Percentiles rank a stretch among this genome's conserved stretches.
phyloP scores from a whole-genome alignment of 2,113 vertebrate species.

The Channa maculata region DNA sequence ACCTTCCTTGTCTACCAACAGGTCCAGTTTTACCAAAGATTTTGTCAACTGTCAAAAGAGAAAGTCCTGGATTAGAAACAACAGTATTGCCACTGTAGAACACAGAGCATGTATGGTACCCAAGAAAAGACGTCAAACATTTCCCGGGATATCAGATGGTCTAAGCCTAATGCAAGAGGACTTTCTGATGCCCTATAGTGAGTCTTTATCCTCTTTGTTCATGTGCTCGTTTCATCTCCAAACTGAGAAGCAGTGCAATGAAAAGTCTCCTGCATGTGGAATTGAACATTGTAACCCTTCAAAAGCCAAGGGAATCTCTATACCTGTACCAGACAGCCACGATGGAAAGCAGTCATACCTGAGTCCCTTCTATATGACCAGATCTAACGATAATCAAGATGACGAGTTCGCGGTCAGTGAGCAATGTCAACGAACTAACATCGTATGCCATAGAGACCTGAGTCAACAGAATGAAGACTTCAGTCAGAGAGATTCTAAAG shows the following conservation, averaged over 20 bases:
- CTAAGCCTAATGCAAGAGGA: slow-evolving; percentile 48
- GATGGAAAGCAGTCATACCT: slow-evolving; percentile 15
- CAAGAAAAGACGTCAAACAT: slow-evolving; percentile 81
- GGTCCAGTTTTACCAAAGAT: slow-evolving; percentile 70
- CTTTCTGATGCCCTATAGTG: slow-evolving; percentile 55
- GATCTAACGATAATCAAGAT: slow-evolving; percentile 61
- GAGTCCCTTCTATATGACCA: slow-evolving; percentile 53
- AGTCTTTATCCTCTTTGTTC: slow-evolving; percentile 79
- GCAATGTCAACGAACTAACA: slow-evolving; percentile 11
- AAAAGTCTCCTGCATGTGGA: slow-evolving; percentile 42
- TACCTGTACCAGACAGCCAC: slow-evolving; percentile 37
- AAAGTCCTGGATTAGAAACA: slow-evolving; percentile 70
- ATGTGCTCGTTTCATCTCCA: slow-evolving; percentile 70
- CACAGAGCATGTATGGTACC: slow-evolving; percentile 49
- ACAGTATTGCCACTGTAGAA: slow-evolving; percentile 71
- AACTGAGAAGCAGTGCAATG: slow-evolving; percentile 57
- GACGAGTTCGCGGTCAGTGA: slow-evolving; percentile 52
- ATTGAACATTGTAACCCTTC: slow-evolving; percentile 60
- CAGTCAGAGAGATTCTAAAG: slow-evolving; percentile 37
- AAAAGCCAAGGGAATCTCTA: slow-evolving; percentile 36
- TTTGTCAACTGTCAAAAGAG: slow-evolving; percentile 64
- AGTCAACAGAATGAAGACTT: slow-evolving; percentile 13
- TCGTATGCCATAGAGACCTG: slow-evolving; percentile 9
- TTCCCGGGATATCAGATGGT: slow-evolving; percentile 70
- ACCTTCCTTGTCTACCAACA: slow-evolving; percentile 61